Percentiles rank a stretch among this genome's conserved stretches.
Conservation (phyloP, 1,140 invertebrate genomes). For the Limonius californicus region DNA sequence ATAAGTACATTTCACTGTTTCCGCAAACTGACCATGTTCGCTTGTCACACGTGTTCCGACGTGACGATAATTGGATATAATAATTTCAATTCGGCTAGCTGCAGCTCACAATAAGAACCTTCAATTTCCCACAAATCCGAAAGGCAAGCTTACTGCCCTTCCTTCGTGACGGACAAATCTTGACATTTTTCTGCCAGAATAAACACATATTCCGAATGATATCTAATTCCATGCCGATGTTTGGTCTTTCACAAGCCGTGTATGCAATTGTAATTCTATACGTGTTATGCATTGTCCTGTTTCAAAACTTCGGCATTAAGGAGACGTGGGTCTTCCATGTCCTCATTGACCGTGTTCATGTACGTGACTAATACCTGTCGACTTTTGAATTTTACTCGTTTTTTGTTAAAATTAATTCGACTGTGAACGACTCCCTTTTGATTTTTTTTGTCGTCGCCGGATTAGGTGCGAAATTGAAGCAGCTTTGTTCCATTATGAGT, state of each 20-base stretch:
- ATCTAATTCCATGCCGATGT: not conserved
- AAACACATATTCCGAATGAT: constrained; percentile 17
- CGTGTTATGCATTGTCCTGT: constrained; percentile 23
- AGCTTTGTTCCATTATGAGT: no score
- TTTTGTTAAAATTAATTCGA: not conserved
- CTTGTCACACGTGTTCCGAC: no score
- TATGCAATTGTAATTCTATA: constrained; percentile 37
- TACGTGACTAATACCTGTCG: constrained; percentile 40
- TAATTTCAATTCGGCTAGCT: no score
- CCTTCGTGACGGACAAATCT: constrained; percentile 23
- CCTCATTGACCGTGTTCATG: constrained; percentile 25
- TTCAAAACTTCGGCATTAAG: not conserved
- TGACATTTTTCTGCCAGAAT: constrained; percentile 36
- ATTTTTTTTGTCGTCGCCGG: no score
- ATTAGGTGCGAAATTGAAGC: no score
- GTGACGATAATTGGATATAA: no score
- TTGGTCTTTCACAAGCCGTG: constrained; percentile 18
- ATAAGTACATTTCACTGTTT: no score
- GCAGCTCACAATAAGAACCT: no score
- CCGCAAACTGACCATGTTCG: no score
- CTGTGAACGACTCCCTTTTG: not conserved
- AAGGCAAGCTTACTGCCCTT: no score
- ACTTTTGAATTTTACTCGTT: constrained; percentile 21
- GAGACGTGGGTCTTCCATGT: constrained; percentile 12
- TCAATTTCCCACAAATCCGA: no score